phyloP scores from a whole-genome alignment of 2,113 vertebrate species.

The Podiceps cristatus region DNA sequence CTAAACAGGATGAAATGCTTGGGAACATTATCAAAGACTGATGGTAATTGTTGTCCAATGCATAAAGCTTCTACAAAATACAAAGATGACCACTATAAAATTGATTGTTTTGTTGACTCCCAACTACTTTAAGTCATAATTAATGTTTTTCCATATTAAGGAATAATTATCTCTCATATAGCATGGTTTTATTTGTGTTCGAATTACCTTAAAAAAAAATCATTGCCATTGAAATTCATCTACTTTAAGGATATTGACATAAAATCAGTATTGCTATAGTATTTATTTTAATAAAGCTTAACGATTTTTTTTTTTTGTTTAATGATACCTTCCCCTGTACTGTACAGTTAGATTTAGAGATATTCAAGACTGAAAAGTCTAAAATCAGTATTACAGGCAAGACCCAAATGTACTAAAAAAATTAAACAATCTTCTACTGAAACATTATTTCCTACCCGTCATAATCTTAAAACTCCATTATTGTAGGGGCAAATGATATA shows the following conservation, averaged over 20 bases:
- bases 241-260: background rate
- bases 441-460: background rate
- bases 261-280: background rate
- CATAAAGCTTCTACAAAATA: background rate
- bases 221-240: background rate
- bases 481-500: fast-evolving
- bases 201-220: background rate
- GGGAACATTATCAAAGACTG: background rate
- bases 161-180: background rate
- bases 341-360: background rate
- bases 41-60: background rate
- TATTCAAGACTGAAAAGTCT: background rate
- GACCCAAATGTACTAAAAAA: background rate
- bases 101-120: background rate
- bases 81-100: background rate
- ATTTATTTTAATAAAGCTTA: background rate
- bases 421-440: background rate
- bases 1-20: background rate
- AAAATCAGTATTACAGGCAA: background rate
- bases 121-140: background rate
- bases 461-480: background rate
- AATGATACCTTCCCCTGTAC: background rate
- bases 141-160: background rate
- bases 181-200: background rate
- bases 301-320: background rate